Percentiles rank a stretch among this genome's conserved stretches.
These are phyloP conservation scores for Lepidurus couesii DNA, from an alignment of 1,140 invertebrate genomes.

Conservation along the genomic window DNA sequence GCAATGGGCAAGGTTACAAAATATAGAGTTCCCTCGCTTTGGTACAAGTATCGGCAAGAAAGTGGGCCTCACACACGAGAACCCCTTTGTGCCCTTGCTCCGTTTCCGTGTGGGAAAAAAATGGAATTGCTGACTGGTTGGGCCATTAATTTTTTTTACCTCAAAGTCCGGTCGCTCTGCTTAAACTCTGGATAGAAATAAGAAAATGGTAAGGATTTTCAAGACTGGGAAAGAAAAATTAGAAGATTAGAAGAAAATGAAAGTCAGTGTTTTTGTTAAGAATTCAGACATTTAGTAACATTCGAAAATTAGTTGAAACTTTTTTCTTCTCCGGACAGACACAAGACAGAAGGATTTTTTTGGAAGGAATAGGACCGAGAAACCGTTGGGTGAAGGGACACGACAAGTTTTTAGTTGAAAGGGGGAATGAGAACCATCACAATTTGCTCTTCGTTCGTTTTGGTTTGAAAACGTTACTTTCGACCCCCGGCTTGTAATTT, in stretches of 20 bases:
- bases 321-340: not conserved
- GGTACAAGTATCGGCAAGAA: not conserved
- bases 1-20: not conserved
- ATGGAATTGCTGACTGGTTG: not conserved
- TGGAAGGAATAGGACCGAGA: not conserved
- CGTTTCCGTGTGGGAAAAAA: not conserved
- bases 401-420: not conserved
- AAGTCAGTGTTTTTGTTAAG: not conserved
- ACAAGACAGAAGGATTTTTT: not conserved
- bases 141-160: too few relatives aligned
- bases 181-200: too few relatives aligned
- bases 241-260: not conserved
- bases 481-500: not conserved
- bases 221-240: not conserved
- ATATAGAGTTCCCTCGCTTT: not conserved
- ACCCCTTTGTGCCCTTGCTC: not conserved
- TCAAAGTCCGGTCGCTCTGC: too few relatives aligned
- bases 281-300: slow-evolving; percentile 16
- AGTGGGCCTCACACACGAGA: not conserved
- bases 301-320: not conserved
- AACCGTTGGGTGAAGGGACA: not conserved
- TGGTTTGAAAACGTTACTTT: not conserved
- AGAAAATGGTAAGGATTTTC: too few relatives aligned
- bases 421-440: not conserved
- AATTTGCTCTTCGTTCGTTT: not conserved